Percentiles rank a stretch among this genome's conserved stretches.
Conservation (phyloP, 2,797 vertebrate genomes). For the Scolopax bukidnonensis region DNA sequence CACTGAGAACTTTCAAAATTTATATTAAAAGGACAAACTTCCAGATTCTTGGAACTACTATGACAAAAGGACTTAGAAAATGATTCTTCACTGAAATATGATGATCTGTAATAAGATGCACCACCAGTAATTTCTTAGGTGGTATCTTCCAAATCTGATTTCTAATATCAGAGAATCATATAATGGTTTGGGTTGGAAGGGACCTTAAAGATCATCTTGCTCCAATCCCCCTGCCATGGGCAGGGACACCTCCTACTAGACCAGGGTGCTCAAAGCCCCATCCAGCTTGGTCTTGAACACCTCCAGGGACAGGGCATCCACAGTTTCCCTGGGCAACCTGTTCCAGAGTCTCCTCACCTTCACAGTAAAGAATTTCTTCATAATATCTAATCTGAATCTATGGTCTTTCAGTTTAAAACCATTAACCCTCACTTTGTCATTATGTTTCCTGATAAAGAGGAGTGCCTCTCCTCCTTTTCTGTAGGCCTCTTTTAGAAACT, state of each 20-base stretch:
- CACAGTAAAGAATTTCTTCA: neutral
- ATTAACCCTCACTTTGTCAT: neutral
- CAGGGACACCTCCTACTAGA: neutral
- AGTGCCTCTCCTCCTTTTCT: neutral
- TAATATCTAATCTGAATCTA: neutral
- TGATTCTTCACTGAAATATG: neutral
- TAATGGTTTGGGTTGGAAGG: neutral
- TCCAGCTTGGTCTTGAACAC: neutral
- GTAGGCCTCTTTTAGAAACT: neutral
- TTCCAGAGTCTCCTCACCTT: neutral
- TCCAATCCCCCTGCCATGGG: neutral
- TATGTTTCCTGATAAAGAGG: neutral
- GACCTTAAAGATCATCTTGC: neutral
- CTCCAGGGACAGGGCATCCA: neutral
- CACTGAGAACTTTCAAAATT: neutral
- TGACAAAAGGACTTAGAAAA: neutral
- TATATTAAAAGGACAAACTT: neutral
- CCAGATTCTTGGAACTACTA: neutral
- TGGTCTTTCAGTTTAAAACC: neutral
- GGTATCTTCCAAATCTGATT: neutral
- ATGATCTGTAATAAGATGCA: neutral
- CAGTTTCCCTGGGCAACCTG: neutral
- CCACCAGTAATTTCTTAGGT: neutral
- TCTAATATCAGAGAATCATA: neutral
- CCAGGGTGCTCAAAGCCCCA: neutral